phyloP scores from a whole-genome alignment of 2,113 vertebrate species.

The Antechinus flavipes region DNA sequence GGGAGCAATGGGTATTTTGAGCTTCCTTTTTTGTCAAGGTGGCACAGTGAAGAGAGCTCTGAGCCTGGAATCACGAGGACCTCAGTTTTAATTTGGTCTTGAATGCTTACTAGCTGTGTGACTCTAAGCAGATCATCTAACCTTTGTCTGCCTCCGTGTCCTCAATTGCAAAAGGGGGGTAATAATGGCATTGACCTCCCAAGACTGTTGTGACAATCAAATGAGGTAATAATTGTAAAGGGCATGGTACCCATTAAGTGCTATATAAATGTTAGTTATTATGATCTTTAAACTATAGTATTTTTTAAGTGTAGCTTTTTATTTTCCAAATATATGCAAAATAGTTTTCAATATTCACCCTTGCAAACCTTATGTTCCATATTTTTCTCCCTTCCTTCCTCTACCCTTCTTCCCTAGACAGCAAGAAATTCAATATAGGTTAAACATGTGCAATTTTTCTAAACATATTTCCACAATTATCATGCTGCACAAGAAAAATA shows the following conservation, averaged over 20 bases:
- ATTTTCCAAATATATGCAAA: too few relatives aligned
- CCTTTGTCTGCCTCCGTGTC: not conserved
- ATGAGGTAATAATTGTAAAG: not conserved
- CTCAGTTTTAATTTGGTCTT: not conserved
- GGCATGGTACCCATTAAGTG: not conserved
- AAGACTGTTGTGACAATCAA: not conserved
- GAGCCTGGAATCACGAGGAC: not conserved
- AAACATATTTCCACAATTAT: too few relatives aligned
- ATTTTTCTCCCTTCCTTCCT: too few relatives aligned
- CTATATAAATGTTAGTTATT: not conserved
- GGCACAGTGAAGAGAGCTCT: too few relatives aligned
- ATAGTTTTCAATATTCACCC: too few relatives aligned
- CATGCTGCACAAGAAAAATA: too few relatives aligned
- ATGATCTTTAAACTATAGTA: not conserved
- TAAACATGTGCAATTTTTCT: too few relatives aligned
- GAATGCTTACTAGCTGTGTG: too few relatives aligned
- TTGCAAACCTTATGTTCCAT: too few relatives aligned
- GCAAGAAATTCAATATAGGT: too few relatives aligned
- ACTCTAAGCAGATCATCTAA: not conserved
- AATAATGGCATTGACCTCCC: not conserved
- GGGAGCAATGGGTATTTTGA: not conserved
- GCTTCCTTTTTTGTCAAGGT: not conserved
- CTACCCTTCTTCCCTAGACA: too few relatives aligned
- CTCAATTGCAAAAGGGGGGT: not conserved
- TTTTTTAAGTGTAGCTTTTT: too few relatives aligned